Base-by-base conservation (phyloP, 2,888 invertebrate species). In the Chymomyza amoena region DNA sequence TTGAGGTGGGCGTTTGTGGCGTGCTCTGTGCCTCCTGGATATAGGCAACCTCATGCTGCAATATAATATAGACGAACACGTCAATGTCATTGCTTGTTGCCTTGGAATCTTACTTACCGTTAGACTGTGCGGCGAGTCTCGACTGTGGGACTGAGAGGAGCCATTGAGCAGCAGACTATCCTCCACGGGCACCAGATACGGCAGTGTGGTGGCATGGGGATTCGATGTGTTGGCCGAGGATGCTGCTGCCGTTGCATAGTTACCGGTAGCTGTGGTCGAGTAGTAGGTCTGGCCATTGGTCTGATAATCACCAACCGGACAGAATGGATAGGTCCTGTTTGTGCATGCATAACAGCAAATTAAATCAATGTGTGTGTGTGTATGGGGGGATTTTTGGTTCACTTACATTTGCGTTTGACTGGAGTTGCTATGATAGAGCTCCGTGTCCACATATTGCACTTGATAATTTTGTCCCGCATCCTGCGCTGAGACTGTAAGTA, bases 371-470 rank as follows among this genome's bases (percentile, higher is more conserved):
- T 54, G 54, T n/a, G 9, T 16, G 16, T 18, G 54, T 7, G 52
- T 20, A 6, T 25, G 13, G 51, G 25, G 32, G 9, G n/a, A 13
- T 50, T 15, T 32, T 13, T n/a, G 20, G 51, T 28, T n/a, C 39
- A 81, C 89, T 93, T 92, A 94, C 94, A 94, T 93, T 92, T 94
- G 94, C 15, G 91, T 92, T 81, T 93, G 94, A 82, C 93, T 92
- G 77, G 93, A 92, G 92, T 94, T 89, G 89, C 94, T 91, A 92
- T 95, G 89, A 92, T 93, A 93, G 91, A 95, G 88, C 92, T 94
- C 93, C 1, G 95, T 94, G 90, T 95, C 95, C 83, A 95, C 95
- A 93, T 95, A 95, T 90, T 95, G 95, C 87, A 95, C 95, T 90
- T 95, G 95, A 89, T 95, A 95, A 84, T 91, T 90, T 77, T 91